phyloP scores from a whole-genome alignment of 2,888 invertebrate genomes.

The Hydriomena furcata region DNA sequence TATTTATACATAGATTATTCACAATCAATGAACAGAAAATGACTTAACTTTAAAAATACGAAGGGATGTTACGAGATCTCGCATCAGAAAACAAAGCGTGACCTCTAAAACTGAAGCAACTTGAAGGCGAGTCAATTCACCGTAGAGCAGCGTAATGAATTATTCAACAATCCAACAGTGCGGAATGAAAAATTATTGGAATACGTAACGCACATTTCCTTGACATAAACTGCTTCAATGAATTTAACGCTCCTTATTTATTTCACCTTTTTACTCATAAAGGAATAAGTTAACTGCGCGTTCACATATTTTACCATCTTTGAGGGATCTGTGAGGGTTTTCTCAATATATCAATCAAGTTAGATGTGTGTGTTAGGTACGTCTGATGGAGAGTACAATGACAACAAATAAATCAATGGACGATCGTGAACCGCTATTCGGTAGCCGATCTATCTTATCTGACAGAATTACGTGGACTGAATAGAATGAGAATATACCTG shows the following conservation, averaged over 20 bases:
- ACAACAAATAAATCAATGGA: constrained; percentile 14
- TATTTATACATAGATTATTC: no score
- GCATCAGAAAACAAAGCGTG: constrained; percentile 12
- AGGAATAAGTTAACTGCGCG: no score
- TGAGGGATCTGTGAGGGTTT: no score
- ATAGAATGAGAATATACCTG: not conserved
- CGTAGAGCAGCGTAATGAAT: constrained; percentile 48
- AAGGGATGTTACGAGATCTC: not conserved
- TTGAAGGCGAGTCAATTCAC: constrained; percentile 40
- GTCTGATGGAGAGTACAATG: not conserved
- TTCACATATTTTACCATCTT: no score
- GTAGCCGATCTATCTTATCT: constrained; percentile 10
- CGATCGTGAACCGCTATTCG: constrained; percentile 4
- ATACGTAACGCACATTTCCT: constrained; percentile 48
- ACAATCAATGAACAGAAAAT: no score
- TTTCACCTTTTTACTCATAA: not conserved
- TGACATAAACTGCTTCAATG: constrained; percentile 33
- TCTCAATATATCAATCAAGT: constrained; percentile 7
- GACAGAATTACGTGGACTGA: constrained; percentile 1
- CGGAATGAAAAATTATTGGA: constrained; percentile 53
- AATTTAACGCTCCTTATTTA: constrained; percentile 4
- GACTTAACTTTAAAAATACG: not conserved
- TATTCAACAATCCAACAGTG: constrained; percentile 49
- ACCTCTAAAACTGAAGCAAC: constrained; percentile 34
- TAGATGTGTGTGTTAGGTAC: no score